These are phyloP conservation scores for Dendrophyllia cribrosa DNA, from an alignment of 64 coral and sea anemone species.

Conservation along the genomic window DNA sequence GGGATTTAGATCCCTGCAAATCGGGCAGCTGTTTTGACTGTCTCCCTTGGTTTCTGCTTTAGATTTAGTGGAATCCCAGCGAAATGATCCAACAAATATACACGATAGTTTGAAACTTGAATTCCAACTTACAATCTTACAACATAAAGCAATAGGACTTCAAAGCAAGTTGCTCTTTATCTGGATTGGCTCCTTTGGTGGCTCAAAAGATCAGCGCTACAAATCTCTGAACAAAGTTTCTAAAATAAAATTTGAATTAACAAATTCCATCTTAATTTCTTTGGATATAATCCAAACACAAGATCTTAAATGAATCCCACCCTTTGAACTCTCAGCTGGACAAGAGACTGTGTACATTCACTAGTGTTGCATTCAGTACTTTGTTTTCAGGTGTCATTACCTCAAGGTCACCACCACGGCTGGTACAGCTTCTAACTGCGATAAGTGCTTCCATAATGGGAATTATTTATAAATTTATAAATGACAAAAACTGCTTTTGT, in stretches of 20 bases:
- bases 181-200: not conserved
- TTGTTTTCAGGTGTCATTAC: not conserved
- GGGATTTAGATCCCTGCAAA: conserved; percentile 37
- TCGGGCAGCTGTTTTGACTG: conserved; percentile 16
- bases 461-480: conserved; percentile 30
- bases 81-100: not conserved
- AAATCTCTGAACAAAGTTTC: conserved; percentile 27
- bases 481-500: not conserved
- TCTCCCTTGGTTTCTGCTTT: not conserved
- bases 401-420: not conserved
- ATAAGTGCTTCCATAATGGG: not conserved
- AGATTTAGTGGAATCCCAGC: not conserved
- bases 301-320: not conserved
- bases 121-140: too few species aligned
- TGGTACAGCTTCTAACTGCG: not conserved
- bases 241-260: conserved; percentile 10
- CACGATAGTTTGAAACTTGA: not conserved
- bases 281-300: conserved; percentile 5
- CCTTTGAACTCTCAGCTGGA: too few species aligned
- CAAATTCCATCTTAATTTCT: conserved; percentile 1
- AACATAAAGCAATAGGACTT: not conserved
- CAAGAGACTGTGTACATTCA: not conserved
- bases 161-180: not conserved
- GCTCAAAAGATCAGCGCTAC: conserved; percentile 7
- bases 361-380: not conserved